A percentile compares a stretch with the other conserved stretches of the same genome.
These are phyloP conservation scores for Cheirogaleus major DNA, from an alignment of 2,797 vertebrate genomes.

Conservation along the genomic window DNA sequence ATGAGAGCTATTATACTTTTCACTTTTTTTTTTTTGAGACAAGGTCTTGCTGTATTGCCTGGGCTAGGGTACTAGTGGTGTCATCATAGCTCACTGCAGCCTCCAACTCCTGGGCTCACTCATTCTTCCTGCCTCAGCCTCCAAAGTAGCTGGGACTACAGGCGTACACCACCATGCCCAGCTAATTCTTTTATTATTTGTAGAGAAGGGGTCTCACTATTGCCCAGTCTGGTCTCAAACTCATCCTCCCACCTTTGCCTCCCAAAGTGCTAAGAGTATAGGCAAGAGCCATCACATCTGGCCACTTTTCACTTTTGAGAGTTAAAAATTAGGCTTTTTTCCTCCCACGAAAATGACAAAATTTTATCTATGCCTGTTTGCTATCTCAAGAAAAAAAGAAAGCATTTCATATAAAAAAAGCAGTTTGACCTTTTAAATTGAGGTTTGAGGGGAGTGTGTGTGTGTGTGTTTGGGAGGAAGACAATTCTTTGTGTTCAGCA, in stretches of 20 bases:
- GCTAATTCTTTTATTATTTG: background rate
- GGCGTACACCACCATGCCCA: too few species aligned
- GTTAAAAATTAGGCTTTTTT: background rate
- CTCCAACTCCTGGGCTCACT: background rate
- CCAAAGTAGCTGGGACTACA: background rate
- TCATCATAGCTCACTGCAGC: background rate
- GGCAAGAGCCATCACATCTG: background rate
- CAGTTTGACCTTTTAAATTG: background rate
- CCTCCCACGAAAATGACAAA: background rate
- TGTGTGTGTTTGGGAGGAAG: background rate
- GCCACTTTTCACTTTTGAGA: background rate
- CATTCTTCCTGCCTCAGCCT: background rate
- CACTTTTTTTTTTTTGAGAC: background rate
- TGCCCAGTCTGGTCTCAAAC: background rate
- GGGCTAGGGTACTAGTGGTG: background rate
- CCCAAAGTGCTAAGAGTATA: background rate
- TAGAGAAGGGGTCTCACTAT: background rate
- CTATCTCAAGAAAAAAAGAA: background rate
- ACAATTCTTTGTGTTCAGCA: background rate
- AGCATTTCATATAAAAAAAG: background rate
- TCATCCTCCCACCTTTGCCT: background rate
- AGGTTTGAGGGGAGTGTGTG: background rate
- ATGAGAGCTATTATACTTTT: background rate
- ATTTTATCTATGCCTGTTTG: constrained; percentile 13
- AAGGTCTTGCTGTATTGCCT: background rate